phyloP scores from a whole-genome alignment of 2,113 vertebrate genomes.

The Gorsachius goisagi region DNA sequence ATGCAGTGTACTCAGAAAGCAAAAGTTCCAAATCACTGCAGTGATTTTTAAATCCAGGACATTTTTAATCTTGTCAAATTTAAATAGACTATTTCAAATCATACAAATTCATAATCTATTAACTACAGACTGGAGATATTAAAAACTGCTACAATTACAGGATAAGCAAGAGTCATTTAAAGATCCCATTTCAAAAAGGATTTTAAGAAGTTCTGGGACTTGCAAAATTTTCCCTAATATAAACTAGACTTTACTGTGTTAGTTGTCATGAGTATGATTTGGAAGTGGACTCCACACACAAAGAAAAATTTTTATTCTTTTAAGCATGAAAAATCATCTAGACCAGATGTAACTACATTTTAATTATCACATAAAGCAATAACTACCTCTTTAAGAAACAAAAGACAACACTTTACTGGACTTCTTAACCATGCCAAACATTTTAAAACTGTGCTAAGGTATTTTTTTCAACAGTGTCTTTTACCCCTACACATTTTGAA shows the following conservation, averaged over 20 bases:
- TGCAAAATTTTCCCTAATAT: neutral
- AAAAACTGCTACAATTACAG: neutral
- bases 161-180: neutral
- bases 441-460: neutral
- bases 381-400: neutral
- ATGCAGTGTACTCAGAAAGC: neutral
- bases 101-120: neutral
- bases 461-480: neutral
- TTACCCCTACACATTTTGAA: neutral
- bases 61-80: neutral
- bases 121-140: neutral
- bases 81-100: neutral
- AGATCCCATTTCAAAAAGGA: neutral
- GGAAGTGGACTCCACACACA: neutral
- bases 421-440: neutral
- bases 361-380: neutral
- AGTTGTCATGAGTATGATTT: neutral
- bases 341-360: neutral
- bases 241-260: neutral
- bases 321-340: neutral
- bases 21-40: neutral
- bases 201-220: neutral
- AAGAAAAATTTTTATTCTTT: neutral
- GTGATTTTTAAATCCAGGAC: neutral
- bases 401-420: neutral